Evolutionary conservation across 2,113 vertebrate genomes (phyloP).

Genomic region (Sinosuthora webbiana): DNA sequence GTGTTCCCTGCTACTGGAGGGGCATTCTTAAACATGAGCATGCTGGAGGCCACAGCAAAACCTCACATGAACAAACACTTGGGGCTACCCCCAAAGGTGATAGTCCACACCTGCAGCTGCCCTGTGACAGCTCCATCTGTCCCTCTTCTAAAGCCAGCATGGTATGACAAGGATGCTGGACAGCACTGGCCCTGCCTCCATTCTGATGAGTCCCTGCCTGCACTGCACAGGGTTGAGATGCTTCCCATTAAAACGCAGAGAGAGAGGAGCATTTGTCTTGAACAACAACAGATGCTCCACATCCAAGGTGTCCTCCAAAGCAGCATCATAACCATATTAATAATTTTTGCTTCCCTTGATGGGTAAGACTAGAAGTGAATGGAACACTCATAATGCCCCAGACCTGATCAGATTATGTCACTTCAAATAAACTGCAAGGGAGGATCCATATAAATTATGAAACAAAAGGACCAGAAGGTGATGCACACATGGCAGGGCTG

Average conservation of each 20-base stretch:
- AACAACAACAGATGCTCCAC: background rate
- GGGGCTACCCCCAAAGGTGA: background rate
- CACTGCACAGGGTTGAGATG: background rate
- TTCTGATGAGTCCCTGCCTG: background rate
- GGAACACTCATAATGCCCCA: rapidly evolving
- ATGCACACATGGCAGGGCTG: background rate
- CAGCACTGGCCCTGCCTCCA: background rate
- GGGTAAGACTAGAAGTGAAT: background rate
- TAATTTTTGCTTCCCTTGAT: background rate
- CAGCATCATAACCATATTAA: background rate
- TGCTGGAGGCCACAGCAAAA: background rate
- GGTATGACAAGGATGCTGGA: background rate
- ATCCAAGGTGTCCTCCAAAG: background rate
- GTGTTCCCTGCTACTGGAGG: background rate
- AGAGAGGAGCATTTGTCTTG: background rate
- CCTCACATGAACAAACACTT: rapidly evolving
- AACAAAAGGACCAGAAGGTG: background rate
- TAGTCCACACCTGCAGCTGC: background rate
- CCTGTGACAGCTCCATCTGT: background rate
- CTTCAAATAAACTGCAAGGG: background rate
- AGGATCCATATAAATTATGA: background rate
- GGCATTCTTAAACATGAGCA: background rate
- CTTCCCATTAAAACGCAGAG: background rate
- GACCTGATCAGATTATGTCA: background rate
- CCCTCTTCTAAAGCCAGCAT: background rate